Percentiles rank a stretch among this genome's conserved stretches.
Conservation (phyloP, 2,113 vertebrate genomes). For the Xenus cinereus region DNA sequence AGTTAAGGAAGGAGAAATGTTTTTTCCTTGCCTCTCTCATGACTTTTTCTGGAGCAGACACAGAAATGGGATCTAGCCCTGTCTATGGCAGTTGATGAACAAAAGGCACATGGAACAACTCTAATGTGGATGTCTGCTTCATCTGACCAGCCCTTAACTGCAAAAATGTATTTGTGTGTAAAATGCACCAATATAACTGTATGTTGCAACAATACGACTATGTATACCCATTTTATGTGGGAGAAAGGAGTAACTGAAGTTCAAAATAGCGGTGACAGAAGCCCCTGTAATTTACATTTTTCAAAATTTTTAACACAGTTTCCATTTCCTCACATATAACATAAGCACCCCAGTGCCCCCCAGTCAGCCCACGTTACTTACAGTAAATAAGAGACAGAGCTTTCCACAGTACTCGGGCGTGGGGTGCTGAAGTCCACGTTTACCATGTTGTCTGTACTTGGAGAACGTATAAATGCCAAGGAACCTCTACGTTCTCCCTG, state of each 20-base stretch:
- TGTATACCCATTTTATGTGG: not conserved
- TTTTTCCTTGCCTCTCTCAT: not conserved
- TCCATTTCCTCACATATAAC: not conserved
- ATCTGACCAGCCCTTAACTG: not conserved
- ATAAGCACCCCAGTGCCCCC: not conserved
- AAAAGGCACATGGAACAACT: not conserved
- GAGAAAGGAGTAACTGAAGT: not conserved
- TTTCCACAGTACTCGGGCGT: constrained; percentile 71
- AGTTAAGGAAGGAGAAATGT: not conserved
- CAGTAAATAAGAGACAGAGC: constrained; percentile 82
- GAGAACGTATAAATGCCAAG: constrained; percentile 89
- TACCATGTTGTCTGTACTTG: constrained; percentile 80
- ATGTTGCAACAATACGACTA: no score
- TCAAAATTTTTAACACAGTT: not conserved
- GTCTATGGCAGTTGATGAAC: not conserved
- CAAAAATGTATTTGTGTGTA: not conserved
- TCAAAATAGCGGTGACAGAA: not conserved
- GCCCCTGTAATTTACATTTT: not conserved
- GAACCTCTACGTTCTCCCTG: constrained; percentile 93
- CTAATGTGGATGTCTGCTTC: not conserved
- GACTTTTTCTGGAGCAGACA: not conserved
- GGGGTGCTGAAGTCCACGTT: constrained; percentile 88
- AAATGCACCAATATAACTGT: not conserved
- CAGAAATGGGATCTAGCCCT: not conserved
- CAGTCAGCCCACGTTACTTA: constrained; percentile 62